Base-by-base conservation (phyloP, 1,140 invertebrate genomes). In the Phenacoccus solenopsis region DNA sequence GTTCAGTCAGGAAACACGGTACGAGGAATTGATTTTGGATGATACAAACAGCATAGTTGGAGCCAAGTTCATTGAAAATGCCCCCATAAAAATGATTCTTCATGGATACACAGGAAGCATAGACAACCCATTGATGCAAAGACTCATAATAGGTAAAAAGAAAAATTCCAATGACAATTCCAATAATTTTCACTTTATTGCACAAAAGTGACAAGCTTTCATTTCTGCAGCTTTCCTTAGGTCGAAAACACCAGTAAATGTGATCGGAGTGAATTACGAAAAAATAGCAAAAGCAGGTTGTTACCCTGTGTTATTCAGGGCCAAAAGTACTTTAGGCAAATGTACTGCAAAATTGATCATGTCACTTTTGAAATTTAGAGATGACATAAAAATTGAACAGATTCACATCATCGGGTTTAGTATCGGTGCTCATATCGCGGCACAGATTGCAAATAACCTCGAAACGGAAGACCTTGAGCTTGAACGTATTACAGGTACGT, bases 371-470 rank as follows among this genome's bases (percentile, higher is more conserved):
- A 49, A 49, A 49, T 16, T 3, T 16, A 49, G 38, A 3, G 16
- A 49, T 16, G 38, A n/a, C 38, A n/a, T 49, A 16, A 49, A 2
- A 3, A 49, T 49, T 49, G 16, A 49, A 16, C 4, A 49, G 20
- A 16, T 49, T 49, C 87, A 89, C 73, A 74, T 86, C 1, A 83
- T 89, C 38, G 87, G 88, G 0, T 88, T 88, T 76, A 88, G 86
- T 57, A 75, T 90, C 20, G 87, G 88, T 5, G 84, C 85, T 1
- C 85, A 86, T 64, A 79, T 86, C 3, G 80, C 85, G 0, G 85
- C 83, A 67, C 85, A 81, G 73, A 73, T 85, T 5, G 83, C 85
- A 1, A 81, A 81, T 69, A 75, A 76, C 35, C 74, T 88, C 1
- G 75, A 73, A 5, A 10, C 38, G 5, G 20, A 49, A 2, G 82